These are phyloP conservation scores for Lingula anatina DNA, from an alignment of 2,888 invertebrate genomes.

Conservation along the genomic window DNA sequence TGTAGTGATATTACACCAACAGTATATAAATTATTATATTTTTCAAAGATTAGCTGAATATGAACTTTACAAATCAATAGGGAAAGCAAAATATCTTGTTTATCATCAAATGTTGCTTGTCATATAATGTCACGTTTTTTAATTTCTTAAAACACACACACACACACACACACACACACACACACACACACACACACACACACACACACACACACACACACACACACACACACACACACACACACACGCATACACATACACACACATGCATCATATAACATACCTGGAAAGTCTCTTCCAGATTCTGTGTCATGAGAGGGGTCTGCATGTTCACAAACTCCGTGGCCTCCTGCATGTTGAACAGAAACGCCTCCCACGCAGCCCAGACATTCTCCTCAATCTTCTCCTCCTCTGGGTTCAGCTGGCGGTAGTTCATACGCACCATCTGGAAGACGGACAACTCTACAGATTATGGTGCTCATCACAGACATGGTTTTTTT, in stretches of 20 bases:
- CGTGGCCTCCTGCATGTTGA: conserved; percentile 45
- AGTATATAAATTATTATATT: too few species aligned
- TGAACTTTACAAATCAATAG: too few species aligned
- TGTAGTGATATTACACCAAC: too few species aligned
- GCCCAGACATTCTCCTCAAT: conserved; percentile 39
- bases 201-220: too few species aligned
- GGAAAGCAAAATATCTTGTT: too few species aligned
- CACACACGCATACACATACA: not conserved
- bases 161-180: too few species aligned
- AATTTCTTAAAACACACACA: too few species aligned
- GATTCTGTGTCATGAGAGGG: conserved; percentile 41
- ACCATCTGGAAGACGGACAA: conserved; percentile 41
- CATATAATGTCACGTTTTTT: too few species aligned
- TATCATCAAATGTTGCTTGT: too few species aligned
- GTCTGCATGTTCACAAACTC: conserved; percentile 49
- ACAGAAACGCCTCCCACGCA: conserved; percentile 43
- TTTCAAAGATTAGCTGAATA: too few species aligned
- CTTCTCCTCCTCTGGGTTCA: conserved; percentile 43
- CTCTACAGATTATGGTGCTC: not conserved
- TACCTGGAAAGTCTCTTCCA: conserved; percentile 30
- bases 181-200: too few species aligned
- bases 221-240: not conserved
- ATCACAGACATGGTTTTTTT: not conserved
- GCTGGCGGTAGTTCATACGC: conserved; percentile 43
- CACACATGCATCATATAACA: not conserved